phyloP scores from a whole-genome alignment of 2,888 invertebrate species.

The Phragmatobia fuliginosa region DNA sequence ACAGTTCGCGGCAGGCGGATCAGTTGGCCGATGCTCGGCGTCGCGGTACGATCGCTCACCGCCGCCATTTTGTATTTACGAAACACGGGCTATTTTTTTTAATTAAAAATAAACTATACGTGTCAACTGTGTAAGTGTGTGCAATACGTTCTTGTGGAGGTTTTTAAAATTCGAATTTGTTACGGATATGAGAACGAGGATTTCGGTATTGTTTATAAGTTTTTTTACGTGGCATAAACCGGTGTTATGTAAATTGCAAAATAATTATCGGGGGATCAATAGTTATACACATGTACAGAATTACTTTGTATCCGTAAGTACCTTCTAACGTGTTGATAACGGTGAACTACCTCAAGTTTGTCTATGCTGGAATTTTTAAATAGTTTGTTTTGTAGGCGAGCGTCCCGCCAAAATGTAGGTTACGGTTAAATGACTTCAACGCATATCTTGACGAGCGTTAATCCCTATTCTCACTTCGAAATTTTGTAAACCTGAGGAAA shows the following conservation, averaged over 20 bases:
- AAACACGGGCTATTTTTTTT: constrained; percentile 70
- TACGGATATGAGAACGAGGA: constrained; percentile 52
- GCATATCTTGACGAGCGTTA: constrained; percentile 24
- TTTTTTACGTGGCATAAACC: constrained; percentile 64
- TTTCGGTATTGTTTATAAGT: constrained; percentile 66
- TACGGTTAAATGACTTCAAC: constrained; percentile 38
- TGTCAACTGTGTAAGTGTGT: constrained; percentile 73
- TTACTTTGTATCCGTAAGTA: constrained; percentile 36
- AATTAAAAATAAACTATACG: constrained; percentile 76
- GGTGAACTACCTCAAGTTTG: constrained; percentile 50
- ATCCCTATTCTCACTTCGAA: constrained; percentile 19
- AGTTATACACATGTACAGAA: constrained; percentile 20
- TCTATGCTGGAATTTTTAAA: constrained; percentile 59
- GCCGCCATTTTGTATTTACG: constrained; percentile 74
- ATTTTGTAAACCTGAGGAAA: not conserved
- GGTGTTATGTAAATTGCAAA: constrained; percentile 79
- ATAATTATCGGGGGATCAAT: constrained; percentile 71
- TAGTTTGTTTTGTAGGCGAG: constrained; percentile 44
- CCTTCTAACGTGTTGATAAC: constrained; percentile 28
- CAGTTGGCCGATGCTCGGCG: constrained; percentile 84
- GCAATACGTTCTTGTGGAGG: constrained; percentile 57
- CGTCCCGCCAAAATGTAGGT: constrained; percentile 56
- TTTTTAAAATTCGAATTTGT: constrained; percentile 42
- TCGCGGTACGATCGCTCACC: constrained; percentile 73
- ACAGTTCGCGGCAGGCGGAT: constrained; percentile 74